Percentiles rank a stretch among this genome's conserved stretches.
Evolutionary conservation across 2,797 vertebrate species (phyloP).

Genomic region (Oreochromis mossambicus): DNA sequence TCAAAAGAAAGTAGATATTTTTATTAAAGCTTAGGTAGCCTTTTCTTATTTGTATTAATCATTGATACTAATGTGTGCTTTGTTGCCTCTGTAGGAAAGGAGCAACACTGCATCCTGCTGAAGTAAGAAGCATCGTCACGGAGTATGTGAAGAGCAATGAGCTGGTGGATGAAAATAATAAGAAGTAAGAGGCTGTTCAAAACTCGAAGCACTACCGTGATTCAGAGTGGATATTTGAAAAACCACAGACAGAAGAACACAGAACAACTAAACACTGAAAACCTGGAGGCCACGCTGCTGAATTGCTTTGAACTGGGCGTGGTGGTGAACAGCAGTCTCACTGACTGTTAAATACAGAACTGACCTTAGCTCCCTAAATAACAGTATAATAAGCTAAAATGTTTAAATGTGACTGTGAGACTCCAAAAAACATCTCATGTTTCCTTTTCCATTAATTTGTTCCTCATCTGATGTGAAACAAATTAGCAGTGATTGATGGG

Average conservation of each 20-base stretch:
- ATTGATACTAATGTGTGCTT: neutral
- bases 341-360: neutral
- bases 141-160: constrained; percentile 90
- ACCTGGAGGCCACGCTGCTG: neutral
- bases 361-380: constrained; percentile 5
- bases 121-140: constrained; percentile 84
- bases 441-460: neutral
- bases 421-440: neutral
- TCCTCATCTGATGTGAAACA: neutral
- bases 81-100: constrained; percentile 81
- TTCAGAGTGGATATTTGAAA: neutral
- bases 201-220: neutral
- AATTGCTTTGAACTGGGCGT: neutral
- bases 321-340: neutral
- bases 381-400: constrained; percentile 12
- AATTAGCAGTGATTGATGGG: neutral
- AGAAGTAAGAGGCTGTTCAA: constrained; percentile 81
- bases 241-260: neutral
- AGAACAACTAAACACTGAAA: neutral
- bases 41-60: neutral
- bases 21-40: neutral
- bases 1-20: neutral
- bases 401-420: constrained; percentile 28
- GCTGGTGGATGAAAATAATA: constrained; percentile 86
- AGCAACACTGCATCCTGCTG: constrained; percentile 77